Base-by-base conservation (phyloP, 2,888 invertebrate genomes). In the Anagyrus pseudococci region DNA sequence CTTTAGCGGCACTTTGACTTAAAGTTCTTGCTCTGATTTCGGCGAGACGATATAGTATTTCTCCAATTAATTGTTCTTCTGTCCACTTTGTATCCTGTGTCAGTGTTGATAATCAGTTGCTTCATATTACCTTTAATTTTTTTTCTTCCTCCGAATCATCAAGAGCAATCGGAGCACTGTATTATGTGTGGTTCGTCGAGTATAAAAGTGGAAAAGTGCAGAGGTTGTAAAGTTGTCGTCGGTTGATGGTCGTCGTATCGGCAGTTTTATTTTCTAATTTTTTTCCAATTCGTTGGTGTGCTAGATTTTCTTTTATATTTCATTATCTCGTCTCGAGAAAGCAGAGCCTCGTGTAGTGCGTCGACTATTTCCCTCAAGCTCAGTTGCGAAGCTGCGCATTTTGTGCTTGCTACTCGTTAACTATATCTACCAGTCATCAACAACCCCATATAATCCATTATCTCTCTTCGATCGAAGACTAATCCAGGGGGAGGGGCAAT, bases 201-300 rank as follows among this genome's bases (percentile, higher is more conserved):
- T 73, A 73, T 73, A 73, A 73, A 73, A 73, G 70, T 72, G 69
- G 69, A 73, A 73, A 73, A 71, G 17, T 23, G 22, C 43, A 49
- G 17, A 50, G 15, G 33, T n/a, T 8, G 40, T n/a, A 19, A 44
- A 13, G 20, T 20, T n/a, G 4, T 2, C 15, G 25, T 48, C 15
- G 41, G 50, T 37, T 52, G n/a, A 22, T 37, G 46, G 19, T 47
- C 17, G 50, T 52, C 26, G 15, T 37, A 37, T 37, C 3, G 19
- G 22, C 8, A 47, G 10, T 40, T 48, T 17, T 25, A 17, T 46
- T 49, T 49, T 33, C 3, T 33, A 13, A 37, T 8, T 37, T 13
- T 37, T 37, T 37, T n/a, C 2, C 15, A 37, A 37, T 37, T 37
- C 33, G 33, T 37, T 15, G 13, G 37, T 26, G 40, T 19, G 23